Conservation (phyloP, 2,113 vertebrate genomes). For the Ctenodactylus gundi region DNA sequence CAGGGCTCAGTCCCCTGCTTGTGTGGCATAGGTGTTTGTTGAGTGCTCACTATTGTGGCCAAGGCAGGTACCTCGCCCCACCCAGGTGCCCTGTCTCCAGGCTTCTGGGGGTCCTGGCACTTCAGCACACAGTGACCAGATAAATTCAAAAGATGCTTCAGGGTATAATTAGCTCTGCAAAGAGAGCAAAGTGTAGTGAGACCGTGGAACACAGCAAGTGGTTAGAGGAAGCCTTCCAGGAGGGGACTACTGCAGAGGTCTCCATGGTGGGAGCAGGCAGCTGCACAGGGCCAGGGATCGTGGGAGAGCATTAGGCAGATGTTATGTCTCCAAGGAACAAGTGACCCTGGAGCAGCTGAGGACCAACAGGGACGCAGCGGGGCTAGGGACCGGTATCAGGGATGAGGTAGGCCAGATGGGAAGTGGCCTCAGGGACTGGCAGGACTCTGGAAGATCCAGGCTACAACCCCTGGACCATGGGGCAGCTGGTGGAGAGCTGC, state of each 20-base stretch:
- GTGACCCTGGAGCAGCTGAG: too few species aligned
- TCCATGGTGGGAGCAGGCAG: background rate
- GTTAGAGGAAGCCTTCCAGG: background rate
- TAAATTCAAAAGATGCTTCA: background rate
- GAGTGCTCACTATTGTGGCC: background rate
- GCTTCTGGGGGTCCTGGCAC: background rate
- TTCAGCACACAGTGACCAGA: background rate
- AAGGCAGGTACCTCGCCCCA: too few species aligned
- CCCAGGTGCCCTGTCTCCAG: background rate
- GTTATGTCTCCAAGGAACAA: background rate
- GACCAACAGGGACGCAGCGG: background rate
- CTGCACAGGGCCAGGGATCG: background rate
- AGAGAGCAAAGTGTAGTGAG: background rate
- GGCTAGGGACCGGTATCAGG: background rate
- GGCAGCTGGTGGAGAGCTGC: background rate
- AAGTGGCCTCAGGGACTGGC: accelerated
- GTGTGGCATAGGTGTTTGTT: background rate
- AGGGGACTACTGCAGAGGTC: background rate
- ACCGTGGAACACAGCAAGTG: background rate
- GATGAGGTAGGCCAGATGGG: background rate
- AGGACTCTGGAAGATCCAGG: background rate
- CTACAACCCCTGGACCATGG: accelerated
- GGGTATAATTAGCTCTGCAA: background rate
- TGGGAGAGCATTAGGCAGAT: accelerated
- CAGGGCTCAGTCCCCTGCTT: background rate